Conservation (phyloP, 2,113 vertebrate genomes). For the Cariama cristata region DNA sequence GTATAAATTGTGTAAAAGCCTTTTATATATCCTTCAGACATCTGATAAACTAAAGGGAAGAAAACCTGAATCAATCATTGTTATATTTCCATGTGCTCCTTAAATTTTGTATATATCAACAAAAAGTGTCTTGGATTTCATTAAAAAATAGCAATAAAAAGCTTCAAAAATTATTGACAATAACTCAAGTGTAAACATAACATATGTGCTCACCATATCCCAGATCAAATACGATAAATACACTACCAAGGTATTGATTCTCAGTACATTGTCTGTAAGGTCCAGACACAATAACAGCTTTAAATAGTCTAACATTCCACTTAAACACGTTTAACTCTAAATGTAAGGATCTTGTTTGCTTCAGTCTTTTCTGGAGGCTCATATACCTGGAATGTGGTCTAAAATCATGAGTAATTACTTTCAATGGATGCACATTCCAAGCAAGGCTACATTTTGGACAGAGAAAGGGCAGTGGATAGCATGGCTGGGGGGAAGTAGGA, state of each 20-base stretch:
- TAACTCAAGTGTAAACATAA: not conserved
- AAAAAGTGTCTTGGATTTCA: not conserved
- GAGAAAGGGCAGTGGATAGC: not conserved
- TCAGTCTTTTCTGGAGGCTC: not conserved
- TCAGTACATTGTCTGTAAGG: not conserved
- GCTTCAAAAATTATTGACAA: not conserved
- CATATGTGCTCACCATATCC: not conserved
- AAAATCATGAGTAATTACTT: not conserved
- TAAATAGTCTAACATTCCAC: not conserved
- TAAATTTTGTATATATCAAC: not conserved
- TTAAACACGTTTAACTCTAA: not conserved
- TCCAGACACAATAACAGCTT: not conserved
- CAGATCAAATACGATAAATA: not conserved
- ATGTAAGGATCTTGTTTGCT: not conserved
- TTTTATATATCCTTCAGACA: not conserved
- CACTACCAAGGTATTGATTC: not conserved
- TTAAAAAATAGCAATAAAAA: not conserved
- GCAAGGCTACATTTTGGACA: not conserved
- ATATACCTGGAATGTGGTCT: not conserved
- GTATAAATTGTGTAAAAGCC: not conserved
- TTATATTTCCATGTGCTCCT: not conserved
- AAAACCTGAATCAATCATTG: not conserved
- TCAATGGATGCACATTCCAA: not conserved
- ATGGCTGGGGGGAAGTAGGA: fast-evolving
- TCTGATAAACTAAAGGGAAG: not conserved